phyloP scores from a whole-genome alignment of 1,140 invertebrate species.

The Drosophila seguyi region DNA sequence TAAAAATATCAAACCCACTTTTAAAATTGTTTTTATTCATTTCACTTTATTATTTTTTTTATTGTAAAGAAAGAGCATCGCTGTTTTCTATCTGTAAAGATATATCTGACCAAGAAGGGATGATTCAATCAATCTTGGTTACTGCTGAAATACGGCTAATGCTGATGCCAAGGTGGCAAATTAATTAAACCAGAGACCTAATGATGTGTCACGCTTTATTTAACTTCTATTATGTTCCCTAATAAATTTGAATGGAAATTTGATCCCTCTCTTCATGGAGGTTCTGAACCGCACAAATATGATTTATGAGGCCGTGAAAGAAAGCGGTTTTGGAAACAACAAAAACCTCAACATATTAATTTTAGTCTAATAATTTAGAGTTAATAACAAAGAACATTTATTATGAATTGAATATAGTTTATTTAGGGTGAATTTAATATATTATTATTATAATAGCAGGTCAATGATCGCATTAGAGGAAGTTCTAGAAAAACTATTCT shows the following conservation, averaged over 20 bases:
- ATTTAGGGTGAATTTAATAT: not conserved
- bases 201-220: constrained; percentile 29
- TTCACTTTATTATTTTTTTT: not conserved
- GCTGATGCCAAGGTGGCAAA: constrained; percentile 9
- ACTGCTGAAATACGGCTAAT: not conserved
- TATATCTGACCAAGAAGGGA: not conserved
- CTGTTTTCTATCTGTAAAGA: not conserved
- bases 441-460: not conserved
- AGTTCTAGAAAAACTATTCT: no score
- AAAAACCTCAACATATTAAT: not conserved
- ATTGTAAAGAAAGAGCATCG: constrained; percentile 5
- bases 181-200: constrained; percentile 29
- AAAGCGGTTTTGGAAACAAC: constrained; percentile 10
- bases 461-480: not conserved
- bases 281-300: constrained; percentile 19
- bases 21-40: not conserved
- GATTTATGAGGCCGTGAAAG: constrained; percentile 35
- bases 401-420: not conserved
- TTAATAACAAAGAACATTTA: not conserved
- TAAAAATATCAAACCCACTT: no score
- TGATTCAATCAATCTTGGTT: constrained; percentile 8
- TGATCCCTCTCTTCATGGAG: constrained; percentile 5
- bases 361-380: not conserved
- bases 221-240: constrained; percentile 15
- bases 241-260: constrained; percentile 32